phyloP scores from a whole-genome alignment of 2,888 invertebrate species.

The Ormyrus labotus region DNA sequence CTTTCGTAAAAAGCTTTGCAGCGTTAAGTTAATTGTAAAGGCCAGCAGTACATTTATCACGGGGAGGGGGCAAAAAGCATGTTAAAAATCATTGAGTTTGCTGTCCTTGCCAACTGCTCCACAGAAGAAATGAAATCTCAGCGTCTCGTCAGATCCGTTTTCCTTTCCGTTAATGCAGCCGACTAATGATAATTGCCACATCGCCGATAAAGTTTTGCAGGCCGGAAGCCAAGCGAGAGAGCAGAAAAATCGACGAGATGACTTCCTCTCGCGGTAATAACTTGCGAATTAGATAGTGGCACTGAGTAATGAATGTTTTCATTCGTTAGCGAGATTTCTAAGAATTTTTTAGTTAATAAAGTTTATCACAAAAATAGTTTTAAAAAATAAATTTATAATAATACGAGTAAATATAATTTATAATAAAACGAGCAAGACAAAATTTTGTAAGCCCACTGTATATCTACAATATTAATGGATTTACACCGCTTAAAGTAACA shows the following conservation, averaged over 20 bases:
- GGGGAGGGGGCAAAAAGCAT: neutral
- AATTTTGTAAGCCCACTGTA: too few species aligned
- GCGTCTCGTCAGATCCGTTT: neutral
- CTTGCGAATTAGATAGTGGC: slow-evolving; percentile 62
- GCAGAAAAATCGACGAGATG: slow-evolving; percentile 32
- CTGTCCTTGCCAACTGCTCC: neutral
- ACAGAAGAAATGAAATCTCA: slow-evolving; percentile 37
- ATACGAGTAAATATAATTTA: too few species aligned
- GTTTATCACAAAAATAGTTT: too few species aligned
- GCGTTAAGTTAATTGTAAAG: slow-evolving; percentile 7
- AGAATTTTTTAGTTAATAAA: too few species aligned
- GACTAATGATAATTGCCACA: slow-evolving; percentile 73
- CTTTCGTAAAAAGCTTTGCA: neutral
- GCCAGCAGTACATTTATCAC: neutral
- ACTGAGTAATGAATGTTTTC: slow-evolving; percentile 31
- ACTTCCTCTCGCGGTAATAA: slow-evolving; percentile 63
- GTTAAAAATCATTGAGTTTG: slow-evolving; percentile 2
- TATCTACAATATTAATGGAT: too few species aligned
- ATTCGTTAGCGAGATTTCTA: slow-evolving; percentile 2
- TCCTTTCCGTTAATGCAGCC: neutral
- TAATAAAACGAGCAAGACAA: too few species aligned
- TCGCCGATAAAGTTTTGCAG: slow-evolving; percentile 66
- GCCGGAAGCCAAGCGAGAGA: slow-evolving; percentile 61
- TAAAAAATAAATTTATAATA: too few species aligned
- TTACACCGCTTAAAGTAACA: too few species aligned